Evolutionary conservation across 2,797 vertebrate species (phyloP).

Genomic region (Smutsia temminckii): DNA sequence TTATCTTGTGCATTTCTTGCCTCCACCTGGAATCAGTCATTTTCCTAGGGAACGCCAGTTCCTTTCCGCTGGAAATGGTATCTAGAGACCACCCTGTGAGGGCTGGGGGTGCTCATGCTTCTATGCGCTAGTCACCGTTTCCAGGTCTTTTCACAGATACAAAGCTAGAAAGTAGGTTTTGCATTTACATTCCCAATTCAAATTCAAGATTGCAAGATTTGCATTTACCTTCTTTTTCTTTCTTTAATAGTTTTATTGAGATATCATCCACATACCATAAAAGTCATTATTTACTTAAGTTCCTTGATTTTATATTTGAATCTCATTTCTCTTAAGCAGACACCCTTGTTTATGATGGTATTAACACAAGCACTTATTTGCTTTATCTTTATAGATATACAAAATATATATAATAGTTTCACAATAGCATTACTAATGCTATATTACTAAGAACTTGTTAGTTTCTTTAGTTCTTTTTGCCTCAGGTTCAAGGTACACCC

Average conservation of each 20-base stretch:
- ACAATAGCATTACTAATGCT: not conserved
- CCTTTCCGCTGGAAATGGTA: not conserved
- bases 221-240: not conserved
- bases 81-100: not conserved
- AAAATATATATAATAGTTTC: not conserved
- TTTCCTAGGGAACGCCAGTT: not conserved
- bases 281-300: not conserved
- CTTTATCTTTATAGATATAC: not conserved
- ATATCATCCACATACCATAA: not conserved
- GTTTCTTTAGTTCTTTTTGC: conserved; percentile 31
- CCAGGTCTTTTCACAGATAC: not conserved
- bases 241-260: not conserved
- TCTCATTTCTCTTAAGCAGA: conserved; percentile 24
- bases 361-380: not conserved
- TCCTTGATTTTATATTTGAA: conserved; percentile 30
- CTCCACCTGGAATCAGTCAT: not conserved
- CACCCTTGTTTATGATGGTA: not conserved
- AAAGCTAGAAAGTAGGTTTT: conserved; percentile 13
- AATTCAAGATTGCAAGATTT: not conserved
- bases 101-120: not conserved
- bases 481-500: not conserved
- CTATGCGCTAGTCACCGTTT: not conserved
- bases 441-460: not conserved
- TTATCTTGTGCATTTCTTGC: not conserved
- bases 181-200: not conserved